Evolutionary conservation across 2,113 vertebrate genomes (phyloP).

Genomic region (Procavia capensis): DNA sequence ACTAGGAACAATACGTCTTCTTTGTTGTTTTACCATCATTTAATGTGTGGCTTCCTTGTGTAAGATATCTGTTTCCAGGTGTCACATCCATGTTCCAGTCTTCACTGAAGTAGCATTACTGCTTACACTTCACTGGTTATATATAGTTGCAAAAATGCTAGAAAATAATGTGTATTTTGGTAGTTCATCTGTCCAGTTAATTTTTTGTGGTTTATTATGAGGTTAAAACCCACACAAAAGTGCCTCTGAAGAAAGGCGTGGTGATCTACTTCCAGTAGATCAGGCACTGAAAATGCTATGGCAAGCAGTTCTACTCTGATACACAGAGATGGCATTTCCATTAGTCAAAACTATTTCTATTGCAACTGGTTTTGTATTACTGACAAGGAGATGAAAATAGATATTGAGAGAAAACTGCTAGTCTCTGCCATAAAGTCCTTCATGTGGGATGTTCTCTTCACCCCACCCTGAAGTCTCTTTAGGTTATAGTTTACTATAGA

Average conservation of each 20-base stretch:
- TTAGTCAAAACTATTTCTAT: neutral
- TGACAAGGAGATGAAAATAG: neutral
- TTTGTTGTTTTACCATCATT: neutral
- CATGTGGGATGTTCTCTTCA: neutral
- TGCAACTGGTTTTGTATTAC: neutral
- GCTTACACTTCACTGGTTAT: neutral
- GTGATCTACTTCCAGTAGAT: no score
- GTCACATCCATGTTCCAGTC: neutral
- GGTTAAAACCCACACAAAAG: neutral
- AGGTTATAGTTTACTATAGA: neutral
- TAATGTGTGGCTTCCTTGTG: neutral
- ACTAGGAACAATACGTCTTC: neutral
- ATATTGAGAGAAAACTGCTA: neutral
- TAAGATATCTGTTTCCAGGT: neutral
- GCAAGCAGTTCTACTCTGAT: no score
- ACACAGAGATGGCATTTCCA: no score
- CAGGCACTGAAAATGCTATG: no score
- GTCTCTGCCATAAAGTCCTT: neutral
- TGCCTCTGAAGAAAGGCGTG: no score
- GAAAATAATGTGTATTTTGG: neutral
- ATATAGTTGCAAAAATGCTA: neutral
- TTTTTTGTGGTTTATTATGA: neutral
- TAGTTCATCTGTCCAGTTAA: neutral
- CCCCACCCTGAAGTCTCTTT: neutral
- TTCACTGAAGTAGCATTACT: neutral